Evolutionary conservation across 2,888 invertebrate species (phyloP), one percentile per base, ranked within the genome.

Genomic region (Bugulina stolonifera): DNA sequence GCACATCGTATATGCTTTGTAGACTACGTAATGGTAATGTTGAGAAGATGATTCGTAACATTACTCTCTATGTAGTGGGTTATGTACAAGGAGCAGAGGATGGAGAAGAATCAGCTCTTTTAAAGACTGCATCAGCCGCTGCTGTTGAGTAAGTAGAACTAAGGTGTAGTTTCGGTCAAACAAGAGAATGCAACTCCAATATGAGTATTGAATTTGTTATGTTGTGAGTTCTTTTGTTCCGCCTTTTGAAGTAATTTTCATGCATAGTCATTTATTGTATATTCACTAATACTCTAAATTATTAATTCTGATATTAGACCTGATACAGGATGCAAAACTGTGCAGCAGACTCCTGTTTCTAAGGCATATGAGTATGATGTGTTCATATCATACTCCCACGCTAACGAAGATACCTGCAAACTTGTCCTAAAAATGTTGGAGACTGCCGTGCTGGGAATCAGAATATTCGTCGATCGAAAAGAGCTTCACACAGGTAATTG

Each of bases 361-460:
- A n/a, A n/a, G n/a, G n/a, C n/a, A 18, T 43, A 10, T 43, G 27
- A 54, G 0, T 82, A 80, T 75, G 83, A 82, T 76, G 77, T 83
- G 10, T 82, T 82, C 74, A 78, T 83, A 14, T 83, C 83, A 0
- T 83, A 83, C 72, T 77, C 79, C 1, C 82, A 82, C 73, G 77
- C 76, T 64, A 76, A 77, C 69, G 74, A 78, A 2, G 72, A 74
- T 5, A 72, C 77, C 71, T 81, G 81, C 18, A 76, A 78, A 71
- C 34, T 73, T 22, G 58, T 82, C 22, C 72, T 80, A n/a, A 70
- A 77, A 0, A 72, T 72, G 2, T 75, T 82, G 43, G 72, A 75
- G 55, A 72, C 74, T n/a, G 71, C 76, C 5, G 74, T 78, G 73
- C 76, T 78, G 14, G 73, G 76, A 22, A 71, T 80, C 1, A 79